phyloP scores from a whole-genome alignment of 2,888 invertebrate species.

The Leptopilina myrica region DNA sequence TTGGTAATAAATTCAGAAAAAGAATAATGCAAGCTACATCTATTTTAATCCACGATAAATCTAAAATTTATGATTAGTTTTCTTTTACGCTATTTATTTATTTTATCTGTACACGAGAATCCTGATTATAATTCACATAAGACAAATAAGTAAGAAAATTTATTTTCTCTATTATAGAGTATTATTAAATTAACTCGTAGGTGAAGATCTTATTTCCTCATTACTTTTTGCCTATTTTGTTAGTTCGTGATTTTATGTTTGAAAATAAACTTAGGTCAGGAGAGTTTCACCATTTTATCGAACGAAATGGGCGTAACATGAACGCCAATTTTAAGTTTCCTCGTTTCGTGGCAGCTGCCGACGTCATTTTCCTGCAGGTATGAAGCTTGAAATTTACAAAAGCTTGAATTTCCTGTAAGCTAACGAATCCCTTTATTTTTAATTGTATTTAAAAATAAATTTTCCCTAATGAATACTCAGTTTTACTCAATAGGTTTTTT shows the following conservation, averaged over 20 bases:
- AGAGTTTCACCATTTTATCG: constrained; percentile 32
- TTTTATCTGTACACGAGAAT: too few relatives aligned
- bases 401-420: constrained; percentile 3
- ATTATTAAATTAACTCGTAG: background rate
- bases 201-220: constrained; percentile 6
- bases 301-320: constrained; percentile 31
- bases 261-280: constrained; percentile 29
- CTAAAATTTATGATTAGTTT: too few relatives aligned
- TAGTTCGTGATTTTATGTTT: constrained; percentile 9
- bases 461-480: background rate
- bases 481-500: background rate
- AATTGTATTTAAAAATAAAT: background rate
- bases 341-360: constrained; percentile 34
- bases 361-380: constrained; percentile 30
- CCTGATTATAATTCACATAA: too few relatives aligned
- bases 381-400: constrained; percentile 32
- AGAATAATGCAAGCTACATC: too few relatives aligned
- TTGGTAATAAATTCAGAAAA: too few relatives aligned
- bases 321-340: constrained; percentile 39
- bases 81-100: too few relatives aligned
- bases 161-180: too few relatives aligned
- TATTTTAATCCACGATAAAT: too few relatives aligned
- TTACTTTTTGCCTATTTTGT: constrained; percentile 6
- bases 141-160: too few relatives aligned
- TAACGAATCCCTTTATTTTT: background rate